Percentiles rank a stretch among this genome's conserved stretches.
Evolutionary conservation across 1,140 invertebrate genomes (phyloP).

Genomic region (Drosophila jambulina): DNA sequence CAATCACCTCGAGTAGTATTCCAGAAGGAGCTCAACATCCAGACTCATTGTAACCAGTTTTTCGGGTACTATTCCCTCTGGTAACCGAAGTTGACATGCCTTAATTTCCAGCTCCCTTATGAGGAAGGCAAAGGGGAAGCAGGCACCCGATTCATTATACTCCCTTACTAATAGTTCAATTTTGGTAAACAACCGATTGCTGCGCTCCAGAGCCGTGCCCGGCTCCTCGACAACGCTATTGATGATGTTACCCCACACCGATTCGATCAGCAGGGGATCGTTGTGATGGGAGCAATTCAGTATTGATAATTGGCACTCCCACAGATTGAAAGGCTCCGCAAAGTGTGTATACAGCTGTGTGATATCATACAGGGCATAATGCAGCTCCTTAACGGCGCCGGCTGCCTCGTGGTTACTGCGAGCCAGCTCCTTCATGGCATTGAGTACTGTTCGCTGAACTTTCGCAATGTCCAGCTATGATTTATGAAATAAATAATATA

Average conservation of each 20-base stretch:
- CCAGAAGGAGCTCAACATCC: constrained; percentile 89
- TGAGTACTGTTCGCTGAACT: constrained; percentile 75
- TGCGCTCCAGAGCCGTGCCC: constrained; percentile 87
- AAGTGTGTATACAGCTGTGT: constrained; percentile 93
- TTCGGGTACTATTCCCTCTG: constrained; percentile 89
- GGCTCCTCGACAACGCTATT: constrained; percentile 86
- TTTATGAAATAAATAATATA: constrained; percentile 3
- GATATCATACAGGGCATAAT: constrained; percentile 79
- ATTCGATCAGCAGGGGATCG: constrained; percentile 90
- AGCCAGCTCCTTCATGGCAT: constrained; percentile 56
- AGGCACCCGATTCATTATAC: constrained; percentile 90
- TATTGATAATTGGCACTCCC: constrained; percentile 94
- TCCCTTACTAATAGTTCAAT: constrained; percentile 90
- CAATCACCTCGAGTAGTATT: constrained; percentile 90
- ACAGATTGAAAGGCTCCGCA: constrained; percentile 92
- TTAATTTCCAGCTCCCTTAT: constrained; percentile 91
- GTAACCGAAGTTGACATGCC: constrained; percentile 89
- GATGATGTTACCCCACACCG: constrained; percentile 92
- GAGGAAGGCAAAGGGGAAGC: constrained; percentile 92
- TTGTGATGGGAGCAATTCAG: constrained; percentile 94
- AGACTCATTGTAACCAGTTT: constrained; percentile 90
- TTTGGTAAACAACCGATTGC: constrained; percentile 90
- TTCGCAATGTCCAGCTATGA: constrained; percentile 79
- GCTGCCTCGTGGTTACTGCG: constrained; percentile 45
- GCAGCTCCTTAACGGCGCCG: constrained; percentile 68